Conservation (phyloP, 2,888 invertebrate genomes). For the Baccha elongata region DNA sequence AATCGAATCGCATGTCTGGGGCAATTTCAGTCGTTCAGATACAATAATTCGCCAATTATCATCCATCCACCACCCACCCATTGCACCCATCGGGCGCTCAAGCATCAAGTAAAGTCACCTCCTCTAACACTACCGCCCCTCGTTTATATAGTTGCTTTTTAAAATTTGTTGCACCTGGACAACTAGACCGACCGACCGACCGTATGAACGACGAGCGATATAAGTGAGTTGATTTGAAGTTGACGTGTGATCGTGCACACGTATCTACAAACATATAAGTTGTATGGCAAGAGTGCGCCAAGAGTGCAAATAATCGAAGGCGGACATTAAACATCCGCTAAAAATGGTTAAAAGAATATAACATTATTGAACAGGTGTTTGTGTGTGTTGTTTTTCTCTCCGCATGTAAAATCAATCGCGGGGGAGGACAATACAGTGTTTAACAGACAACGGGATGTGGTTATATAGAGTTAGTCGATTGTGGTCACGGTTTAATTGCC, state of each 20-base stretch:
- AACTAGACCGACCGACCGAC: neutral
- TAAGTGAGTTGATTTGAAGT: slow-evolving; percentile 60
- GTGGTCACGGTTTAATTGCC: slow-evolving; percentile 58
- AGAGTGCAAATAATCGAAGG: slow-evolving; percentile 65
- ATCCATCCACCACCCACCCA: slow-evolving; percentile 54
- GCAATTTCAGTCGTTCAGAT: slow-evolving; percentile 69
- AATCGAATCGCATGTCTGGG: slow-evolving; percentile 69
- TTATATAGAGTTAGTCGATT: slow-evolving; percentile 60
- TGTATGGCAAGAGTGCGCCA: slow-evolving; percentile 23
- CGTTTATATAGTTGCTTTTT: too few species aligned
- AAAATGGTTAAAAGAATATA: slow-evolving; percentile 59
- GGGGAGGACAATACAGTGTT: slow-evolving; percentile 43
- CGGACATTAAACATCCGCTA: slow-evolving; percentile 68
- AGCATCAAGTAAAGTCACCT: slow-evolving; percentile 29
- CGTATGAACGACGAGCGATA: slow-evolving; percentile 29
- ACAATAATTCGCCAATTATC: slow-evolving; percentile 73
- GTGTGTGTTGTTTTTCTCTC: slow-evolving; percentile 25
- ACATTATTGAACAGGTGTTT: slow-evolving; percentile 65
- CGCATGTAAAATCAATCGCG: slow-evolving; percentile 35
- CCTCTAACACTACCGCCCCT: slow-evolving; percentile 7
- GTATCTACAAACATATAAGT: neutral
- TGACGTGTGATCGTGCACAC: slow-evolving; percentile 71
- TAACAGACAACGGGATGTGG: slow-evolving; percentile 46
- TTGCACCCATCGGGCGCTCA: slow-evolving; percentile 32
- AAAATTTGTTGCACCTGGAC: slow-evolving; percentile 55